A percentile compares a stretch with the other conserved stretches of the same genome.
Conservation (phyloP, 1,140 invertebrate genomes). For the Asobara japonica region DNA sequence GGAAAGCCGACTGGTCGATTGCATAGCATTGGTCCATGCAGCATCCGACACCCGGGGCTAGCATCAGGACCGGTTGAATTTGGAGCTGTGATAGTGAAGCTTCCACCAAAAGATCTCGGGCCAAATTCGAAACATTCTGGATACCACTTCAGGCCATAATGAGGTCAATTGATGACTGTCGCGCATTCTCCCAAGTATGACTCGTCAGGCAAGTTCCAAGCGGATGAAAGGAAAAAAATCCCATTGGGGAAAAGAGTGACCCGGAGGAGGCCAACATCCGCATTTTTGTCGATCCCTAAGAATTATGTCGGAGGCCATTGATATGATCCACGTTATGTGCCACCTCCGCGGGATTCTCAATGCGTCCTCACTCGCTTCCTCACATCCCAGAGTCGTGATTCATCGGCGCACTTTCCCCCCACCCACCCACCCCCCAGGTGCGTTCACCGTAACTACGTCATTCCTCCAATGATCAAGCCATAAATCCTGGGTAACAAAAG, state of each 20-base stretch:
- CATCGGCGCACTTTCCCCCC: constrained; percentile 35
- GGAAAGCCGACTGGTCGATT: too few relatives aligned
- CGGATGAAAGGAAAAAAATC: background rate
- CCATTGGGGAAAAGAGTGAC: background rate
- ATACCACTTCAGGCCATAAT: background rate
- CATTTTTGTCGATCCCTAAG: constrained; percentile 22
- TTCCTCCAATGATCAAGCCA: background rate
- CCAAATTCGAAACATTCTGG: background rate
- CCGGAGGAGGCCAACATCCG: constrained; percentile 16
- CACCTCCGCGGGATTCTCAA: background rate
- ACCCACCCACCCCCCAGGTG: too few relatives aligned
- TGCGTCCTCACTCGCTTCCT: constrained; percentile 33
- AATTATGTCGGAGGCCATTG: constrained; percentile 4
- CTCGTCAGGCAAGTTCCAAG: background rate
- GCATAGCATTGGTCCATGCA: too few relatives aligned
- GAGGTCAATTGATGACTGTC: background rate
- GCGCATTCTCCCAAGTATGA: background rate
- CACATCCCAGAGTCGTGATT: constrained; percentile 25
- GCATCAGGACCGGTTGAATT: too few relatives aligned
- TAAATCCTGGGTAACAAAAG: too few relatives aligned
- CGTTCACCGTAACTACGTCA: constrained; percentile 27
- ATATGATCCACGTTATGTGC: constrained; percentile 4
- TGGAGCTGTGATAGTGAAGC: too few relatives aligned
- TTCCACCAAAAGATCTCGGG: too few relatives aligned
- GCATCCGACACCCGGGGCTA: too few relatives aligned